phyloP scores from a whole-genome alignment of 2,797 vertebrate genomes.

The Syndactyla subalaris region DNA sequence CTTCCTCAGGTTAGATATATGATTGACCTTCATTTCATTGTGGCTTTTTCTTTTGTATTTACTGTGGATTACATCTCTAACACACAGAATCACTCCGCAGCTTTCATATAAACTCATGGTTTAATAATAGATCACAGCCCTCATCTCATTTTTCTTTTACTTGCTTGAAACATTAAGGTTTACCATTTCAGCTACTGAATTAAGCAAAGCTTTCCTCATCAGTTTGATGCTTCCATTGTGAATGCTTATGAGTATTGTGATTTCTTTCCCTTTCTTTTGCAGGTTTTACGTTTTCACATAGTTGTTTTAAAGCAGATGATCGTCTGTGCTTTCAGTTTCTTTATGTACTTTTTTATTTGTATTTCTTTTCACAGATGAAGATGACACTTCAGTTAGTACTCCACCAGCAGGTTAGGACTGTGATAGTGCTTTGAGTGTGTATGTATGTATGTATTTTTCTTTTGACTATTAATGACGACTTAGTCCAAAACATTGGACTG shows the following conservation, averaged over 20 bases:
- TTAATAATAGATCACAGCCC: slow-evolving; percentile 62
- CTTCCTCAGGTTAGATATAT: slow-evolving; percentile 77
- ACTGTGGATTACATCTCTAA: slow-evolving; percentile 62
- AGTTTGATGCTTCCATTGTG: slow-evolving; percentile 56
- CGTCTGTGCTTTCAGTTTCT: slow-evolving; percentile 42
- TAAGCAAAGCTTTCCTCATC: slow-evolving; percentile 61
- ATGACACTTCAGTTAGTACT: slow-evolving; percentile 76
- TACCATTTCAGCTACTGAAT: slow-evolving; percentile 67
- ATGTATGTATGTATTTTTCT: slow-evolving; percentile 60
- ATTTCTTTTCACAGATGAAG: slow-evolving; percentile 84
- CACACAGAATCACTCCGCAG: slow-evolving; percentile 39
- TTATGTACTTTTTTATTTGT: slow-evolving; percentile 67
- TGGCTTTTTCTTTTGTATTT: slow-evolving; percentile 54
- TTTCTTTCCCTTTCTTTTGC: slow-evolving; percentile 67
- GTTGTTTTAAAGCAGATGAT: slow-evolving; percentile 57
- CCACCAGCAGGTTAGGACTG: slow-evolving; percentile 81
- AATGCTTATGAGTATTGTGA: slow-evolving; percentile 51
- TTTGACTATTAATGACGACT: background rate
- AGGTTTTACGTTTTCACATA: slow-evolving; percentile 66
- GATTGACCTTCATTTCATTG: slow-evolving; percentile 71
- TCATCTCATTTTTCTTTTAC: slow-evolving; percentile 55
- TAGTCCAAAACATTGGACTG: background rate
- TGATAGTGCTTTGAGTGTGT: slow-evolving; percentile 35
- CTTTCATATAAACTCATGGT: slow-evolving; percentile 48
- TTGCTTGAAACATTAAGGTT: slow-evolving; percentile 56